Conservation (phyloP, 2,888 invertebrate species). For the Pimpla rufipes region DNA sequence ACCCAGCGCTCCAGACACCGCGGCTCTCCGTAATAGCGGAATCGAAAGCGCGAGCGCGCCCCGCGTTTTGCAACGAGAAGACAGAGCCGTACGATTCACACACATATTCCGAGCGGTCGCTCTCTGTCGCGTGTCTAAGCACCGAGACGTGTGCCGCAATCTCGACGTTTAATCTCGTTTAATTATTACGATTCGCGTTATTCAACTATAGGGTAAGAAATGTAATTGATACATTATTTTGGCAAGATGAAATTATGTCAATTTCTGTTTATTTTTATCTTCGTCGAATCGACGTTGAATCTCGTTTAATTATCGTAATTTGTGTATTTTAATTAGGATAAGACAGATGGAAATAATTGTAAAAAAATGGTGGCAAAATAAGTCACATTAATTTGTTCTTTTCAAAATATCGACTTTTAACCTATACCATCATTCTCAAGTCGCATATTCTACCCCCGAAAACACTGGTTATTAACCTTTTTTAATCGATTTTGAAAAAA, state of each 20-base stretch:
- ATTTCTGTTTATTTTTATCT: too few species aligned
- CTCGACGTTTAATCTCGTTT: slow-evolving; percentile 13
- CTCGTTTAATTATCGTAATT: slow-evolving; percentile 45
- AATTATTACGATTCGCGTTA: background rate
- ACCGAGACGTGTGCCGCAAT: slow-evolving; percentile 50
- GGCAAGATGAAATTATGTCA: too few species aligned
- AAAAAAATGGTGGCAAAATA: too few species aligned
- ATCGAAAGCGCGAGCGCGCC: slow-evolving; percentile 68
- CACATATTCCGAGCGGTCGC: slow-evolving; percentile 16
- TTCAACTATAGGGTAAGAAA: background rate
- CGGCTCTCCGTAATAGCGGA: slow-evolving; percentile 64
- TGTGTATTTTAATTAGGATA: slow-evolving; percentile 52
- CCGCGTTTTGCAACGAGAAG: slow-evolving; percentile 70
- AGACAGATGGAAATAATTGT: slow-evolving; percentile 19
- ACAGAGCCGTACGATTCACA: slow-evolving; percentile 49
- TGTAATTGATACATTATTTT: too few species aligned
- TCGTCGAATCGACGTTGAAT: too few species aligned
- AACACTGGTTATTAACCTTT: too few species aligned
- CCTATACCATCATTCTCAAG: too few species aligned
- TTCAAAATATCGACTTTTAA: too few species aligned
- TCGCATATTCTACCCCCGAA: too few species aligned
- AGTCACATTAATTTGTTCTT: too few species aligned
- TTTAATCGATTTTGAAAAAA: too few species aligned
- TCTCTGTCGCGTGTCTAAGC: slow-evolving; percentile 48
- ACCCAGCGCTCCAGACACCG: slow-evolving; percentile 13